Conservation (phyloP, 2,797 vertebrate genomes). For the Acropternis orthonyx region DNA sequence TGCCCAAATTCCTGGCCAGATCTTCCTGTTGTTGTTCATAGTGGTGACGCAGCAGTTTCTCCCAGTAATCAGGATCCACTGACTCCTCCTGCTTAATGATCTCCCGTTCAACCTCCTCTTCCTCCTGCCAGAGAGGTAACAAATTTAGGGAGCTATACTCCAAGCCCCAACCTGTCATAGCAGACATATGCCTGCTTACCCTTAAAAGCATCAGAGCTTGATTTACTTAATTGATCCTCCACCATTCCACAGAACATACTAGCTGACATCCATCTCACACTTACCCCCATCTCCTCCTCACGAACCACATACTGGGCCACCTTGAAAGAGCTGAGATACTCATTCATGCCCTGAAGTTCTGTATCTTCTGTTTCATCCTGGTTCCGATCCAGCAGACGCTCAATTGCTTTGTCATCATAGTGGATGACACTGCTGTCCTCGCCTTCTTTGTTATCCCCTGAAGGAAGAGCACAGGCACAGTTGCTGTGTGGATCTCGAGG, state of each 20-base stretch:
- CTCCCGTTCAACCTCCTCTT: conserved; percentile 96
- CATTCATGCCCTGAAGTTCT: conserved; percentile 98
- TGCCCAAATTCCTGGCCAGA: conserved; percentile 95
- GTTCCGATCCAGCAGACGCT: conserved; percentile 91
- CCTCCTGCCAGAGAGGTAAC: conserved; percentile 76
- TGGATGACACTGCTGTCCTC: conserved; percentile 98
- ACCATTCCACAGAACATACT: neutral
- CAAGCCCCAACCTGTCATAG: neutral
- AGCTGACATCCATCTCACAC: conserved; percentile 46
- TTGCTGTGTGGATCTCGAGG: neutral
- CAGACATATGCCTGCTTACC: neutral
- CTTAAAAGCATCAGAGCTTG: neutral
- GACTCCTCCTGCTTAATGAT: conserved; percentile 99
- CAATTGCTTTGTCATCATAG: conserved; percentile 96
- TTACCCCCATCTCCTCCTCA: conserved; percentile 97
- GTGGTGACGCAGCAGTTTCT: conserved; percentile 96
- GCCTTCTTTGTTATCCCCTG: conserved; percentile 92
- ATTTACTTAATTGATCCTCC: neutral
- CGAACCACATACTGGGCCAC: conserved; percentile 98
- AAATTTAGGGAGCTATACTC: neutral
- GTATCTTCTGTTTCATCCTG: conserved; percentile 95
- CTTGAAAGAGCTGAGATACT: conserved; percentile 98
- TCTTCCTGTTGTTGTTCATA: conserved; percentile 99
- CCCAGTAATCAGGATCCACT: conserved; percentile 98
- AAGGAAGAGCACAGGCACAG: neutral